Evolutionary conservation across 2,113 vertebrate genomes (phyloP).

Genomic region (Paratilapia polleni): DNA sequence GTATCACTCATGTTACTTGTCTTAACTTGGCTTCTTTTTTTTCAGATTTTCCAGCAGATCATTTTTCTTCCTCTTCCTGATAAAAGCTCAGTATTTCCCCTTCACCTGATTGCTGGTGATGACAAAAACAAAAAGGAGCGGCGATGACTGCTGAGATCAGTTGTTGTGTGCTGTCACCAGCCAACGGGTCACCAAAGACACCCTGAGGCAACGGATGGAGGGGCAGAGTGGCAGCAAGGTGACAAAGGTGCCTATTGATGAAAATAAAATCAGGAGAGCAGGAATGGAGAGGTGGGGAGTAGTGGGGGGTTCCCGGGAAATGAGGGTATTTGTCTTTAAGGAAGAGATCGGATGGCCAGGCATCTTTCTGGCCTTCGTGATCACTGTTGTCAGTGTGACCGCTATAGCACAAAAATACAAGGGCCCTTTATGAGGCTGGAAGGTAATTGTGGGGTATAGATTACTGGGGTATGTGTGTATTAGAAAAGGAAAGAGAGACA

Average conservation of each 20-base stretch:
- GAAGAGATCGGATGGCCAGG: slow-evolving; percentile 69
- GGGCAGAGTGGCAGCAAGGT: slow-evolving; percentile 49
- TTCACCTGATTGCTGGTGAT: slow-evolving; percentile 44
- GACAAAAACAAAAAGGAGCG: slow-evolving; percentile 51
- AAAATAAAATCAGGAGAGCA: slow-evolving; percentile 58
- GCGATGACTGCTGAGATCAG: slow-evolving; percentile 15
- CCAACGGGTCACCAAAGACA: slow-evolving; percentile 58
- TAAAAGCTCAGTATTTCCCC: slow-evolving; percentile 22
- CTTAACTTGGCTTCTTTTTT: slow-evolving; percentile 27
- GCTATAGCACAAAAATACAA: slow-evolving; percentile 66
- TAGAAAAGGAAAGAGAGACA: slow-evolving; percentile 56
- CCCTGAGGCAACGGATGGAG: slow-evolving; percentile 47
- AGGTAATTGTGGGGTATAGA: slow-evolving; percentile 75
- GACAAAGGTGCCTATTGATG: slow-evolving; percentile 78
- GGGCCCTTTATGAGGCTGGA: slow-evolving; percentile 66
- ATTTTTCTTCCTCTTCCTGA: slow-evolving; percentile 19
- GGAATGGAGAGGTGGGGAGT: slow-evolving; percentile 5
- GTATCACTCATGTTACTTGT: background rate
- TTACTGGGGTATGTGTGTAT: slow-evolving; percentile 69
- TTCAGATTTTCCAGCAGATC: slow-evolving; percentile 20
- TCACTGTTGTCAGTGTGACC: slow-evolving; percentile 63
- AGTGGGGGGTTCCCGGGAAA: slow-evolving; percentile 54
- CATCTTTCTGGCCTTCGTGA: slow-evolving; percentile 58
- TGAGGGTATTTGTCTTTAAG: slow-evolving; percentile 75
- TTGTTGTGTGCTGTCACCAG: slow-evolving; percentile 57